Percentiles rank a stretch among this genome's conserved stretches.
Evolutionary conservation across 1,140 invertebrate genomes (phyloP).

Genomic region (Cyrtorhinus lividipennis): DNA sequence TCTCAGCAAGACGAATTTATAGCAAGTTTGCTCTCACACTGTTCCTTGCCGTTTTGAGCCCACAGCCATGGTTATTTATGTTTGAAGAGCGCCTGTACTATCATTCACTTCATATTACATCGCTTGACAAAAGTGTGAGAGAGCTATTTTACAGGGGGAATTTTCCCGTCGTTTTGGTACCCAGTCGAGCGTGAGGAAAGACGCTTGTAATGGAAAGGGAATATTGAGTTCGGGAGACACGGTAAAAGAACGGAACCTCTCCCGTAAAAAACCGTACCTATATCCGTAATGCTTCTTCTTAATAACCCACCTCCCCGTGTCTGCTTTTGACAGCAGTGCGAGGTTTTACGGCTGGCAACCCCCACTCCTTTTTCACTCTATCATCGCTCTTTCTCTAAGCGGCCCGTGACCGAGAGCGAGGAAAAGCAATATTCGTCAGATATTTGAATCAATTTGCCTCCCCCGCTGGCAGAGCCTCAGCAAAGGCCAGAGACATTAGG

Average conservation of each 20-base stretch:
- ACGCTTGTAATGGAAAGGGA: not conserved
- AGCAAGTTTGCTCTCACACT: no score
- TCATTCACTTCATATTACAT: no score
- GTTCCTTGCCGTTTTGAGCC: no score
- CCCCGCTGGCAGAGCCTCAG: not conserved
- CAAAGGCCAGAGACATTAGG: not conserved
- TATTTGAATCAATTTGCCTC: not conserved
- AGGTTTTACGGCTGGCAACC: not conserved
- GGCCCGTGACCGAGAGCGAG: not conserved
- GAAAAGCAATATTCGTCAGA: not conserved
- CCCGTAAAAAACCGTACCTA: not conserved
- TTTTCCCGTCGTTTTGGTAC: no score
- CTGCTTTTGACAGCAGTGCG: not conserved
- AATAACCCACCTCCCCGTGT: not conserved
- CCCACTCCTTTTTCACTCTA: not conserved
- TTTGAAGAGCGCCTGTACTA: no score
- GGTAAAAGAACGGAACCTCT: not conserved
- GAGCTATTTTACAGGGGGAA: no score
- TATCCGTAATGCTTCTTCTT: not conserved
- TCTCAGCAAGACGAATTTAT: no score
- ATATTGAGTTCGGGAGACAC: not conserved
- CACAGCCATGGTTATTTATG: no score
- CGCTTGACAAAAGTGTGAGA: no score
- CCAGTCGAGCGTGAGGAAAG: not conserved
- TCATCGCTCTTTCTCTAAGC: not conserved